phyloP scores from a whole-genome alignment of 2,797 vertebrate genomes.

The Thaleichthys pacificus region DNA sequence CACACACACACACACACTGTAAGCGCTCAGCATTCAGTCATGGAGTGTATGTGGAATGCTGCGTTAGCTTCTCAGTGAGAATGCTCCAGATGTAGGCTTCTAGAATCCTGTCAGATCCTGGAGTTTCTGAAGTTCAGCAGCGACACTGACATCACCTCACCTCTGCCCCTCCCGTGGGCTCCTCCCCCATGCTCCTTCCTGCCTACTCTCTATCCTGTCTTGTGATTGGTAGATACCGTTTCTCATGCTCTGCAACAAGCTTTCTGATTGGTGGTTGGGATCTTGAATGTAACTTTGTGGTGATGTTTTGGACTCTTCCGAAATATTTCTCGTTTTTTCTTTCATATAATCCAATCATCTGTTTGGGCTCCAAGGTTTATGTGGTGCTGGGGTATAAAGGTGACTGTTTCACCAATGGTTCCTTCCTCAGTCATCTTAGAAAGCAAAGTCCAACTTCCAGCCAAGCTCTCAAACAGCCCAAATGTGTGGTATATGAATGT shows the following conservation, averaged over 20 bases:
- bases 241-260: background rate
- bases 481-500: slow-evolving; percentile 74
- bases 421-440: slow-evolving; percentile 62
- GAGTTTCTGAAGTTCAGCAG: slow-evolving; percentile 5
- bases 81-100: background rate
- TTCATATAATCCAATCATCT: background rate
- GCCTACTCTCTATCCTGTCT: background rate
- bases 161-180: background rate
- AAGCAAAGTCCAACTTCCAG: slow-evolving; percentile 30
- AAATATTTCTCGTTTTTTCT: background rate
- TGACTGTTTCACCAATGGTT: slow-evolving; percentile 13
- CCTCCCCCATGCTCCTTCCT: background rate
- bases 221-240: background rate
- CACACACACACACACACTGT: no score
- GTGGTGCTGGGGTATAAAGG: background rate
- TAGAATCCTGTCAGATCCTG: slow-evolving; percentile 14
- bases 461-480: slow-evolving; percentile 17
- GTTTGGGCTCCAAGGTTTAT: background rate
- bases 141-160: background rate
- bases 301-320: background rate
- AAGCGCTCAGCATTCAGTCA: background rate
- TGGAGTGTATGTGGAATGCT: no score
- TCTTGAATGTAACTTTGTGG: background rate
- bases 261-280: slow-evolving; percentile 3
- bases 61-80: background rate